Conservation (phyloP, 1,140 invertebrate genomes). For the Zelostemma sp. region DNA sequence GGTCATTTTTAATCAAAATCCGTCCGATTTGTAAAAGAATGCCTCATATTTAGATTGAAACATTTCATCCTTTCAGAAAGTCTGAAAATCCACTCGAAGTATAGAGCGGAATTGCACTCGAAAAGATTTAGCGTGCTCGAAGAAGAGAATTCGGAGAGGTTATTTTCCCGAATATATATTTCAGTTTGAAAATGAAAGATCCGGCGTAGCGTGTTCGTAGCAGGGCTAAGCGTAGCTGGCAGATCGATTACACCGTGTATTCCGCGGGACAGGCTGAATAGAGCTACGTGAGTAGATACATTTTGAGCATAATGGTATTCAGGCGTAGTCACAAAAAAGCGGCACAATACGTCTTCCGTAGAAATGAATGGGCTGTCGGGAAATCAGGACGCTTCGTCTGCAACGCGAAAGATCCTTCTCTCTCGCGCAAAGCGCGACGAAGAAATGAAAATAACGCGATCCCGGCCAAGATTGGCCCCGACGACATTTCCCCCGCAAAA, state of each 20-base stretch:
- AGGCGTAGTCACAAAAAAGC: constrained; percentile 43
- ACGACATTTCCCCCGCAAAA: neutral
- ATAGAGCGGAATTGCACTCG: no score
- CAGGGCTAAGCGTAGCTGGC: constrained; percentile 8
- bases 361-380: constrained; percentile 49
- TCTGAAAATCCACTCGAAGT: no score
- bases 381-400: constrained; percentile 45
- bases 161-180: no score
- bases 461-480: constrained; percentile 4
- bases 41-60: no score
- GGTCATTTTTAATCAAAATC: no score
- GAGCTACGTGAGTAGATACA: constrained; percentile 48
- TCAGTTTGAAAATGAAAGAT: no score
- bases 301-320: constrained; percentile 50
- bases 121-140: no score
- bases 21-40: no score
- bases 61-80: no score
- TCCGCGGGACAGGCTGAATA: constrained; percentile 36
- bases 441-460: constrained; percentile 31
- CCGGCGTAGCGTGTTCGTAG: neutral
- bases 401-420: constrained; percentile 22
- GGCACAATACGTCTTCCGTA: constrained; percentile 49
- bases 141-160: no score
- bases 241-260: constrained; percentile 44
- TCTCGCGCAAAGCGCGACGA: constrained; percentile 20